These are phyloP conservation scores for Manis pentadactyla DNA, from an alignment of 2,797 vertebrate species.

Conservation along the genomic window DNA sequence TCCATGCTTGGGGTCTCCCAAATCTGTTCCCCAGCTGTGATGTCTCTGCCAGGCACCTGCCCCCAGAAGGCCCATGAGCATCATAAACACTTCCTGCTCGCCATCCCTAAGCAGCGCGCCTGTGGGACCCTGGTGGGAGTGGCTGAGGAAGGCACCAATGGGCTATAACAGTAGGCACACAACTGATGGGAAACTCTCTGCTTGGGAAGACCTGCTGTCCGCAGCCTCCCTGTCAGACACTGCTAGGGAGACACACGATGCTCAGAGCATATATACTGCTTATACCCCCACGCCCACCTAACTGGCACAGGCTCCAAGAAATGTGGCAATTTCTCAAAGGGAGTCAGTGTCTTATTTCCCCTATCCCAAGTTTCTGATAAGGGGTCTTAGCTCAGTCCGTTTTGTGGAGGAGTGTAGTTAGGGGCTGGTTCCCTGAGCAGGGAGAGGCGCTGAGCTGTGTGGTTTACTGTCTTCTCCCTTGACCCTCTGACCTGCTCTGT, in stretches of 20 bases:
- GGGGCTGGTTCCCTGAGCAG: not conserved
- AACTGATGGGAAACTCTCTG: not conserved
- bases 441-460: not conserved
- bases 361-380: not conserved
- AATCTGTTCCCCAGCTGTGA: not conserved
- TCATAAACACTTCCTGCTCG: not conserved
- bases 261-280: not conserved
- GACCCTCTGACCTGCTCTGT: not conserved
- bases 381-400: not conserved
- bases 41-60: not conserved
- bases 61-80: not conserved
- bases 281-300: not conserved
- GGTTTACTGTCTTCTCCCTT: not conserved
- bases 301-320: not conserved
- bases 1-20: not conserved
- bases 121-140: not conserved
- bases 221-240: not conserved
- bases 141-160: not conserved
- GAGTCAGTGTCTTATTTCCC: not conserved
- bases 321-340: conserved; percentile 4
- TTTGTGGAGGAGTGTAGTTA: not conserved
- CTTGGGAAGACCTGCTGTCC: not conserved
- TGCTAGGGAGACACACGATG: not conserved
- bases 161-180: not conserved
- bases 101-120: not conserved